Base-by-base conservation (phyloP, 2,113 vertebrate species). In the Cyprinodon tularosa region DNA sequence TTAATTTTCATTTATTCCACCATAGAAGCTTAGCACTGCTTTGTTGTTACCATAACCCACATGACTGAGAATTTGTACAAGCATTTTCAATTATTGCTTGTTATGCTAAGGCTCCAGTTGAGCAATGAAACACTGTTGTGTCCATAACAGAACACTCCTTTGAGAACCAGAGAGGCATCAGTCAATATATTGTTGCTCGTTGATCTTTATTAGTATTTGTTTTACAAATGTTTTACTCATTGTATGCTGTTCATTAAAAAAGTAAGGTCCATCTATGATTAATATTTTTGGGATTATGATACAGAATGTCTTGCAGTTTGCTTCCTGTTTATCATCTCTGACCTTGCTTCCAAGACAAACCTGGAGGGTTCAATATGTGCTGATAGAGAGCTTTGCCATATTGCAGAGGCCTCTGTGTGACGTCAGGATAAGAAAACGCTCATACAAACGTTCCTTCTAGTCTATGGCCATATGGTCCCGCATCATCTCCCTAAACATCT, bases 351-450 rank as follows among this genome's bases (percentile, higher is more conserved):
- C 20, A 73, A 82, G 72, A 72, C 68, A 85, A 70, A 66, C 77
- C 84, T 87, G 83, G 76, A 75, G 90, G 91, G 92, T 93, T 75
- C 87, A 82, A 90, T 82, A 84, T 77, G 87, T 71, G 90, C 93
- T 93, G 92, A 92, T 92, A 89, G 65, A 72, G 81, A 82, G 86
- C 82, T 88, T 89, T 82, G 82, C 91, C 92, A 93, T 93, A 93
- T 90, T 93, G 92, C 88, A 59, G 40, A 89, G 61, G 80, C 80
- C 78, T 66, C 84, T 78, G 65, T 82, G 79, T 77, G 82, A 83
- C 39, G 84, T 36, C 83, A 77, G 78, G 69, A 86, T 89, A 86
- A 80, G 83, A 70, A 85, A 82, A 75, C 45, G 69, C 79, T 81
- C 70, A 13, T 76, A 83, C 76, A 74, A 83, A 62, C 78, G 67